phyloP scores from a whole-genome alignment of 2,888 invertebrate species.

The Sphaerophoria taeniata region DNA sequence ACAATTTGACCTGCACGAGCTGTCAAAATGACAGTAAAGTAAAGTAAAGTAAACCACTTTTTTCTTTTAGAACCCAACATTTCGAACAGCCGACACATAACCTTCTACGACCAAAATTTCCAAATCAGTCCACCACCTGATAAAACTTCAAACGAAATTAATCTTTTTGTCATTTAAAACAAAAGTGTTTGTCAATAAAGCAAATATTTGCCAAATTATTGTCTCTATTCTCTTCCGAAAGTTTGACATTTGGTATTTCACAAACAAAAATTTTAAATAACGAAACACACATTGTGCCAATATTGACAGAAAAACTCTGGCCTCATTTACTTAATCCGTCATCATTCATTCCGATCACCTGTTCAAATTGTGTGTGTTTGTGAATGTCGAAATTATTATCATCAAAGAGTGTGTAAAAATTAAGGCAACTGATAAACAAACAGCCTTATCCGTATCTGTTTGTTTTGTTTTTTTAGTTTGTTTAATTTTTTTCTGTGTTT shows the following conservation, averaged over 20 bases:
- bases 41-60: too few species aligned
- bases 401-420: neutral
- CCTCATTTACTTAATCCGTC: conserved; percentile 9
- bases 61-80: too few species aligned
- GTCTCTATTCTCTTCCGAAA: neutral
- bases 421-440: conserved; percentile 14
- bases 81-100: too few species aligned
- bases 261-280: neutral
- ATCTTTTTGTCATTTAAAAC: neutral
- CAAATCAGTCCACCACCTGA: neutral
- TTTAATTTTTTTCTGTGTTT: neutral
- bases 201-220: conserved; percentile 1
- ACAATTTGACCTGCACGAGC: too few species aligned
- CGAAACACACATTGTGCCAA: neutral
- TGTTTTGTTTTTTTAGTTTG: conserved; percentile 12
- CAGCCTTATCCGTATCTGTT: conserved; percentile 5
- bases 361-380: conserved; percentile 12
- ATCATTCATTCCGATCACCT: conserved; percentile 20
- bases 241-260: neutral
- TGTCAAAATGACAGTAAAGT: too few species aligned
- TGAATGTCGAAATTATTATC: neutral
- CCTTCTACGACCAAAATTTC: too few species aligned
- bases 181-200: neutral
- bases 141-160: neutral
- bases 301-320: conserved; percentile 16